Evolutionary conservation across 2,888 invertebrate species (phyloP).

Genomic region (Laothoe populi): DNA sequence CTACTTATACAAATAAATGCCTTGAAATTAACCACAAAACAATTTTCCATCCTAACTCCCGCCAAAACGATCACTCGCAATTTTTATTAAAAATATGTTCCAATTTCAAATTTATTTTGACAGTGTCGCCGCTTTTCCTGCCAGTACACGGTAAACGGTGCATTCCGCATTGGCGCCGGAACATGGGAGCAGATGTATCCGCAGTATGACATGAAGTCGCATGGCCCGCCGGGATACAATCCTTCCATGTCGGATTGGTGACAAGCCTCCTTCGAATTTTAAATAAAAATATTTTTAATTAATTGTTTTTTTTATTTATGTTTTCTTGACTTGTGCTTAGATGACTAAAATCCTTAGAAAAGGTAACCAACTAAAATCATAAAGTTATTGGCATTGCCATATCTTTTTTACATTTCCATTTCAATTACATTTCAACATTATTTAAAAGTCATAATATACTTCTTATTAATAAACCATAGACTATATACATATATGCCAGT

Average conservation of each 20-base stretch:
- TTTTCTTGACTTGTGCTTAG: too few species aligned
- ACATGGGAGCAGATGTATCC: constrained; percentile 44
- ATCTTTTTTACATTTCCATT: too few species aligned
- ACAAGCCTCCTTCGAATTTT: neutral
- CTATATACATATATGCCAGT: too few species aligned
- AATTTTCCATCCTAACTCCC: neutral
- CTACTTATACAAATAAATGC: too few species aligned
- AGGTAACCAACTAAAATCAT: too few species aligned
- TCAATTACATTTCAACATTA: too few species aligned
- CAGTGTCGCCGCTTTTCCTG: constrained; percentile 48
- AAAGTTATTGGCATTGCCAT: too few species aligned
- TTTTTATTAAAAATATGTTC: neutral
- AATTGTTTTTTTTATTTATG: neutral
- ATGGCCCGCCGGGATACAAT: constrained; percentile 2
- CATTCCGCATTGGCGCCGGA: constrained; percentile 7
- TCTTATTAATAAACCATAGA: too few species aligned
- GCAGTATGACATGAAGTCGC: constrained; percentile 35
- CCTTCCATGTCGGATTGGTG: neutral
- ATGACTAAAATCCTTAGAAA: too few species aligned
- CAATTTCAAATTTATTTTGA: constrained; percentile 26
- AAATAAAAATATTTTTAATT: neutral
- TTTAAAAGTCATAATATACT: too few species aligned
- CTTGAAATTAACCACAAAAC: too few species aligned
- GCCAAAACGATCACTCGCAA: neutral
- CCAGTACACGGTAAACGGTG: constrained; percentile 36